Percentiles rank a stretch among this genome's conserved stretches.
Evolutionary conservation across 2,888 invertebrate genomes (phyloP).

Genomic region (Athalia circularis): DNA sequence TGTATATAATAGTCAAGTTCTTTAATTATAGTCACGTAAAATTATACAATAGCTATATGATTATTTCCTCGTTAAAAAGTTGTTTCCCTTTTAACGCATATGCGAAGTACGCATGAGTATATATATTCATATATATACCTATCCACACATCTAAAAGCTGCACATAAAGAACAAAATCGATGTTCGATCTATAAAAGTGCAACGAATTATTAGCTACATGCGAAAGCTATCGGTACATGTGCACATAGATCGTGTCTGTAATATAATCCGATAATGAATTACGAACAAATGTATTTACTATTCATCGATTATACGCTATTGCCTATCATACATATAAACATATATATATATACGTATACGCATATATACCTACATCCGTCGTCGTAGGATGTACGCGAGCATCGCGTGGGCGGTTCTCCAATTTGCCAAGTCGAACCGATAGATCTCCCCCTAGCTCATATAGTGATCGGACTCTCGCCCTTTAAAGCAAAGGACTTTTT

Average conservation of each 20-base stretch:
- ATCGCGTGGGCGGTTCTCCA: conserved; percentile 40
- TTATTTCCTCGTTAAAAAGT: conserved; percentile 16
- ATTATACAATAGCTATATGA: neutral
- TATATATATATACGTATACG: neutral
- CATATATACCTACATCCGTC: neutral
- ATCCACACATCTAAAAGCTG: neutral
- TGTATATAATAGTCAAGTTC: too few species aligned
- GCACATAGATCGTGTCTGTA: too few species aligned
- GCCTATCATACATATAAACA: neutral
- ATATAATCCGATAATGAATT: too few species aligned
- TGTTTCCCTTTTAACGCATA: neutral
- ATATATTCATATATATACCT: neutral
- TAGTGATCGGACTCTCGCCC: neutral
- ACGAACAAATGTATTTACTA: too few species aligned
- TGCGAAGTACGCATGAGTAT: neutral
- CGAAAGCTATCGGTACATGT: too few species aligned
- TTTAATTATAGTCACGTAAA: too few species aligned
- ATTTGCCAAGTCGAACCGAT: conserved; percentile 29
- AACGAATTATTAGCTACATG: too few species aligned
- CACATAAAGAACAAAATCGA: neutral
- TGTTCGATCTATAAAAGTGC: too few species aligned
- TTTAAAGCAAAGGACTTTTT: neutral
- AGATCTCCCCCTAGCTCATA: conserved; percentile 19
- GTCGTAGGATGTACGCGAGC: neutral
- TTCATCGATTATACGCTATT: too few species aligned